Conservation (phyloP, 2,888 invertebrate genomes). For the Spilosoma lubricipeda region DNA sequence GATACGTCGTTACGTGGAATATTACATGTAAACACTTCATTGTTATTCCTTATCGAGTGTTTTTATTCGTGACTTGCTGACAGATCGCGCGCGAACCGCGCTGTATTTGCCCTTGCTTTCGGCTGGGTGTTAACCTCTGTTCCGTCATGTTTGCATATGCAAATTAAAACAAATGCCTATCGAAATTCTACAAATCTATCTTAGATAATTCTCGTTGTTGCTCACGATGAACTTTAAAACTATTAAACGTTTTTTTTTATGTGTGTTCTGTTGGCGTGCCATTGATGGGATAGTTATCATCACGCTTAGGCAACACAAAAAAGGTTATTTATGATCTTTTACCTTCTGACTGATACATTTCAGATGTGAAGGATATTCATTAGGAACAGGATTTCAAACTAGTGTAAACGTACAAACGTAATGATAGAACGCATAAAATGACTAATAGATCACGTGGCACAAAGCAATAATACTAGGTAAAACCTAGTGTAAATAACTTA, state of each 20-base stretch:
- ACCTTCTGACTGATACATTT: too few species aligned
- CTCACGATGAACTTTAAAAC: too few species aligned
- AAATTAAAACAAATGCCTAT: too few species aligned
- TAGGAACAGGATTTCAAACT: not conserved
- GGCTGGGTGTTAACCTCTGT: constrained; percentile 48
- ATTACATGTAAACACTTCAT: constrained; percentile 77
- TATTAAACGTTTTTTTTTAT: too few species aligned
- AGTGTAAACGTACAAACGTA: not conserved
- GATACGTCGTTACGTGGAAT: constrained; percentile 80
- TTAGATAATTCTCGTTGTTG: too few species aligned
- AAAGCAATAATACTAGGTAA: not conserved
- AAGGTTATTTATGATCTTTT: too few species aligned
- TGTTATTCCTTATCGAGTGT: constrained; percentile 73
- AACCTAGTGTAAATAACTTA: not conserved
- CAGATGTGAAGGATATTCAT: not conserved
- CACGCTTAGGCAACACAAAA: too few species aligned
- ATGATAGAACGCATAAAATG: not conserved
- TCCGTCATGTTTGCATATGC: constrained; percentile 36
- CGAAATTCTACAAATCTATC: too few species aligned
- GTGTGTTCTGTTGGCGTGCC: too few species aligned
- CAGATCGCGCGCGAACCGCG: constrained; percentile 39
- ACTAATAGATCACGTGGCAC: constrained; percentile 2
- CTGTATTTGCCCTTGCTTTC: constrained; percentile 50
- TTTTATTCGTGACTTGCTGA: constrained; percentile 64
- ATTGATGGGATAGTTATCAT: too few species aligned